These are phyloP conservation scores for Meloidogyne hapla DNA, from an alignment of 1,140 invertebrate species.

Conservation along the genomic window DNA sequence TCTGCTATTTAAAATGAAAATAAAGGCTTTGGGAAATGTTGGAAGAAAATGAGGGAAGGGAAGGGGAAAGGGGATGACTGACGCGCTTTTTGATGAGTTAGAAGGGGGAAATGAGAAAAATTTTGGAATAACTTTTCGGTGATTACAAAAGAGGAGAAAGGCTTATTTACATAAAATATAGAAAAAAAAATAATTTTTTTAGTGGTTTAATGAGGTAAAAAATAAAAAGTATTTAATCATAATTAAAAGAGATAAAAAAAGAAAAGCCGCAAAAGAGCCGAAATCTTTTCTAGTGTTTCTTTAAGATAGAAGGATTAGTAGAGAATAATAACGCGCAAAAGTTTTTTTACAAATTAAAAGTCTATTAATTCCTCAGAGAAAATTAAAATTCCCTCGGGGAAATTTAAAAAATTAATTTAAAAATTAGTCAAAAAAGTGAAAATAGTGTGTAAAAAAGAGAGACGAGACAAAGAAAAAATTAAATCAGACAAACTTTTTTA, in stretches of 20 bases:
- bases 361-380: too few species aligned
- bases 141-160: not conserved
- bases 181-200: not conserved
- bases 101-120: not conserved
- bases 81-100: not conserved
- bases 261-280: too few species aligned
- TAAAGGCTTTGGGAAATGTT: not conserved
- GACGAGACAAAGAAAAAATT: not conserved
- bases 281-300: too few species aligned
- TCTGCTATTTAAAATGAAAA: not conserved
- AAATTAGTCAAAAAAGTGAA: not conserved
- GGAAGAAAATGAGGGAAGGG: not conserved
- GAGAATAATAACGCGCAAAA: too few species aligned
- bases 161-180: not conserved
- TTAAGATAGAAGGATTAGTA: too few species aligned
- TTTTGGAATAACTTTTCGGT: not conserved
- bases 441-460: not conserved
- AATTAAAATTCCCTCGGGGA: too few species aligned
- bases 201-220: constrained; percentile 1
- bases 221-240: not conserved
- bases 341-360: too few species aligned
- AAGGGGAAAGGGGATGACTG: not conserved
- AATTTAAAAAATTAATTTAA: too few species aligned
- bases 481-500: not conserved
- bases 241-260: too few species aligned